These are phyloP conservation scores for Ypsolopha sequella DNA, from an alignment of 2,888 invertebrate species.

Conservation along the genomic window DNA sequence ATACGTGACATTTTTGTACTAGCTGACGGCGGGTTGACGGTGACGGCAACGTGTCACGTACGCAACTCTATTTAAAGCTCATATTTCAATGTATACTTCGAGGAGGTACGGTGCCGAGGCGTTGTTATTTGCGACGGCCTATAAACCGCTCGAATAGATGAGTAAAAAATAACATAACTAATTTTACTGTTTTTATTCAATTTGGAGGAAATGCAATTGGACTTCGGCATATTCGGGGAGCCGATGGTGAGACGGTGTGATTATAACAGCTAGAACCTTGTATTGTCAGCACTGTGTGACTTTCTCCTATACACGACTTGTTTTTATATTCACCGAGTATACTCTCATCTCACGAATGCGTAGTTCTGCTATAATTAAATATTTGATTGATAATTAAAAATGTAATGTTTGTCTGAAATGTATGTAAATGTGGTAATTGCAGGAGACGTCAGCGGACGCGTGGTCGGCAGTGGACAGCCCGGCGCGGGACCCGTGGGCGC, in stretches of 20 bases:
- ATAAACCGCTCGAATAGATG: constrained; percentile 31
- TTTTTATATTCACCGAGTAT: not conserved
- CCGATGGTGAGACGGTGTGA: constrained; percentile 45
- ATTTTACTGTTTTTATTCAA: constrained; percentile 10
- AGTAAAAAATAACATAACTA: constrained; percentile 1
- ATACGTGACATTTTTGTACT: too few relatives aligned
- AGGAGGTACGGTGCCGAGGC: too few relatives aligned
- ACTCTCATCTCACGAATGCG: not conserved
- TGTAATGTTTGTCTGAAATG: not conserved
- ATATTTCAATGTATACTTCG: too few relatives aligned
- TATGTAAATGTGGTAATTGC: not conserved
- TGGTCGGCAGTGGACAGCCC: constrained; percentile 72
- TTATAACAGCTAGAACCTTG: constrained; percentile 3
- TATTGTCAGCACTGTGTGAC: too few relatives aligned
- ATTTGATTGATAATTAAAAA: not conserved
- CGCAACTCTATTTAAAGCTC: too few relatives aligned
- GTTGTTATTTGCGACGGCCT: too few relatives aligned
- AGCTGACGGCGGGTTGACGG: too few relatives aligned
- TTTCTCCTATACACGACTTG: too few relatives aligned
- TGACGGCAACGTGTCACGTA: too few relatives aligned
- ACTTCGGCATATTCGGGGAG: constrained; percentile 45
- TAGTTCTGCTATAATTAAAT: not conserved
- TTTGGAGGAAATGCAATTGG: constrained; percentile 34
- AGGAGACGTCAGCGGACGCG: constrained; percentile 68
- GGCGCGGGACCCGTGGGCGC: constrained; percentile 52